phyloP scores from a whole-genome alignment of 2,888 invertebrate species.

The Lamproptera curius region DNA sequence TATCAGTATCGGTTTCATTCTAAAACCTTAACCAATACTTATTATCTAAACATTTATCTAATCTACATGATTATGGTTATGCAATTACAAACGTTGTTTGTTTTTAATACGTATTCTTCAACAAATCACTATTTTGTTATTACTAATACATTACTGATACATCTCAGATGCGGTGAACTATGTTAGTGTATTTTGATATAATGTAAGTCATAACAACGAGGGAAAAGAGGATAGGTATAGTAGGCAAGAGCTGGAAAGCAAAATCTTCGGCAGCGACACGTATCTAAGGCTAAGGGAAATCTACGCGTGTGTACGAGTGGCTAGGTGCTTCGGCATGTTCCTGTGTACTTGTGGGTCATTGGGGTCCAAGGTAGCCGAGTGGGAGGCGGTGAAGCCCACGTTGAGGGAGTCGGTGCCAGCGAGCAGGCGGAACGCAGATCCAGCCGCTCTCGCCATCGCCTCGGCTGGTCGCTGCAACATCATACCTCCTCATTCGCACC shows the following conservation, averaged over 20 bases:
- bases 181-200: too few species aligned
- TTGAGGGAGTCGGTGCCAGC: conserved; percentile 86
- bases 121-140: too few species aligned
- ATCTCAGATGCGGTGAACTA: too few species aligned
- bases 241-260: too few species aligned
- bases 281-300: conserved; percentile 20
- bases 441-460: conserved; percentile 88
- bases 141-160: too few species aligned
- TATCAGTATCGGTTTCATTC: too few species aligned
- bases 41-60: too few species aligned
- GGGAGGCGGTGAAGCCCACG: conserved; percentile 82
- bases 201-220: background rate
- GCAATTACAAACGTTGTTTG: too few species aligned
- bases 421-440: conserved; percentile 87
- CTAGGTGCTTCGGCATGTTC: conserved; percentile 46
- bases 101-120: too few species aligned
- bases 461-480: conserved; percentile 85
- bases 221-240: background rate
- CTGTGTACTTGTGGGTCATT: conserved; percentile 70
- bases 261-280: conserved; percentile 20
- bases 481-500: conserved; percentile 41
- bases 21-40: too few species aligned
- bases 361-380: conserved; percentile 74
- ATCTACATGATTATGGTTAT: too few species aligned
- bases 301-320: conserved; percentile 24